Evolutionary conservation across 2,888 invertebrate genomes (phyloP), one percentile per base, ranked within the genome.

Genomic region (Drosophila paramelanica): DNA sequence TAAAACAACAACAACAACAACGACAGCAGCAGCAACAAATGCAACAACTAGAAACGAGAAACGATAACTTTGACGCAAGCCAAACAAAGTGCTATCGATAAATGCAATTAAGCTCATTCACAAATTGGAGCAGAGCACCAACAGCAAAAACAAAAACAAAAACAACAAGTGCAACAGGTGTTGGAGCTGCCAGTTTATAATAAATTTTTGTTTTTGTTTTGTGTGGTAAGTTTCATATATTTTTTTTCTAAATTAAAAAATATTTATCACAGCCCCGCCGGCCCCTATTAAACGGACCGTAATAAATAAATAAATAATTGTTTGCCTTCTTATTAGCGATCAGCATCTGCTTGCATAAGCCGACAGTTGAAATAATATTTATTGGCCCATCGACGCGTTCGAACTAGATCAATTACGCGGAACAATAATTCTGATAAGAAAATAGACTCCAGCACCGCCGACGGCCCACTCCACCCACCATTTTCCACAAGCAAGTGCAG

Each of bases 71-170:
- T 67, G 68, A 79, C 74, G 67, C 72, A 74, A 81, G 67, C 81
- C 67, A 78, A 80, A 77, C 82, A 82, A 84, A 82, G 84, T 82
- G 82, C 73, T 67, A 79, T 81, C 79, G 84, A 84, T 82, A 79
- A 83, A 72, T 78, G 75, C 79, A 79, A 83, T 85, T 73, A 81
- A 74, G 61, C 62, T 74, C 77, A 82, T 81, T 77, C 70, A 79
- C 67, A 64, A 81, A 75, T 81, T 81, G 78, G 81, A 84, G 66
- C 79, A 81, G 45, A 31, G 36, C 36, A 4, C 5, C 36, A 36
- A 36, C 68, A 64, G 39, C 55, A 59, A 42, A 57, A 59, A 31
- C 70, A 46, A 36, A 56, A 72, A 46, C 56, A 50, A 38, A 51
- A 57, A 53, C 56, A 47, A 39, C 27, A 56, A 61, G 50, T 70